phyloP scores from a whole-genome alignment of 2,113 vertebrate genomes.

The Platysteira castanea region DNA sequence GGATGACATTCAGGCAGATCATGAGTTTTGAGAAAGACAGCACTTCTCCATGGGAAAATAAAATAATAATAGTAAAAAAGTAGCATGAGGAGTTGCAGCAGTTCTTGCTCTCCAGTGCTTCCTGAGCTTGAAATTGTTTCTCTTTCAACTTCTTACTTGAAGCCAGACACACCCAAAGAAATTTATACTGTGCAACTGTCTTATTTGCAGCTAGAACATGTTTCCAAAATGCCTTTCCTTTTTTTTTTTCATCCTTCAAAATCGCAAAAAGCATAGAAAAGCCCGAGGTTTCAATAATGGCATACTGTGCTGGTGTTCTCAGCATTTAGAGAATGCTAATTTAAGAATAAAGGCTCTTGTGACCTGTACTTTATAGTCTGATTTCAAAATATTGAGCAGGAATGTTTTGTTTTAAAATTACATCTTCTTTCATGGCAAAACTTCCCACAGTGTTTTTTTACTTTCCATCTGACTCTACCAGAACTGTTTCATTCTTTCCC shows the following conservation, averaged over 20 bases:
- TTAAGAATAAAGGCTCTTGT: not conserved
- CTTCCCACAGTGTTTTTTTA: not conserved
- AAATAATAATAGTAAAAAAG: not conserved
- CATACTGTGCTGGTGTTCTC: not conserved
- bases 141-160: not conserved
- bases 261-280: not conserved
- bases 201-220: not conserved
- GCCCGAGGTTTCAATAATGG: not conserved
- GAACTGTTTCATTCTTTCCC: not conserved
- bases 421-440: not conserved
- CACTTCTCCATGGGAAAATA: not conserved
- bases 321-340: not conserved
- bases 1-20: not conserved
- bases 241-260: not conserved
- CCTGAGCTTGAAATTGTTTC: not conserved
- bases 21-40: not conserved
- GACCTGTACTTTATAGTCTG: not conserved
- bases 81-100: not conserved
- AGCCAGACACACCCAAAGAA: not conserved
- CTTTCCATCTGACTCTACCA: not conserved
- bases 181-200: not conserved
- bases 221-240: not conserved
- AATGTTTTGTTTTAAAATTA: not conserved
- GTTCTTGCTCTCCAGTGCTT: not conserved
- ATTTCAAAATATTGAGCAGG: not conserved